A percentile compares a stretch with the other conserved stretches of the same genome.
Evolutionary conservation across 2,888 invertebrate species (phyloP).

Genomic region (Coleophora deauratella): DNA sequence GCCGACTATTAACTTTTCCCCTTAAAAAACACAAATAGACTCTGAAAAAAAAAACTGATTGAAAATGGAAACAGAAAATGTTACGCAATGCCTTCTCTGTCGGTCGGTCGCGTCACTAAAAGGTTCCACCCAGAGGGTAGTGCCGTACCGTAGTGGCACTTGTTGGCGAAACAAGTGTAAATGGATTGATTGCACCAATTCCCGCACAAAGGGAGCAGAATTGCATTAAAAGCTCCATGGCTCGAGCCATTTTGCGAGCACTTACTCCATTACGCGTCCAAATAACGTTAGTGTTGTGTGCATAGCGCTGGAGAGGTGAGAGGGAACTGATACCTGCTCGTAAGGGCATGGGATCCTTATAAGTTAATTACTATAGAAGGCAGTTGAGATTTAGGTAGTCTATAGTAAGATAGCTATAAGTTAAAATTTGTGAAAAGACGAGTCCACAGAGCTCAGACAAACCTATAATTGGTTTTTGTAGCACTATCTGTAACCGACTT

Average conservation of each 20-base stretch:
- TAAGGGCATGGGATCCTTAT: neutral
- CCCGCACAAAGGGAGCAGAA: conserved; percentile 67
- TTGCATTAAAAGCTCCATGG: conserved; percentile 73
- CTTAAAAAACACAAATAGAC: no score
- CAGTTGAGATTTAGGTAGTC: no score
- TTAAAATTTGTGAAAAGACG: no score
- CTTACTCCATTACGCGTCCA: conserved; percentile 69
- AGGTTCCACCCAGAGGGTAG: conserved; percentile 35
- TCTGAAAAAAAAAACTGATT: no score
- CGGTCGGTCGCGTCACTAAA: conserved; percentile 30
- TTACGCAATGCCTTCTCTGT: no score
- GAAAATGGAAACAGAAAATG: no score
- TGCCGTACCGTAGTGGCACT: conserved; percentile 23
- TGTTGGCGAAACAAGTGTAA: conserved; percentile 74
- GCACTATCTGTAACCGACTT: no score
- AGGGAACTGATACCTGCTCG: neutral
- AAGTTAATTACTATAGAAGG: no score
- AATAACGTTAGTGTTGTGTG: conserved; percentile 65
- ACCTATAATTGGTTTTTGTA: no score
- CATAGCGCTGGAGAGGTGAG: conserved; percentile 11
- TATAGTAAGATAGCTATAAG: no score
- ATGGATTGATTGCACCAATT: conserved; percentile 75
- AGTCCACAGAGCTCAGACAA: no score
- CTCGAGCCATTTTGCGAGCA: conserved; percentile 68
- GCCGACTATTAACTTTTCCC: no score